These are phyloP conservation scores for Actenoides lindsayi DNA, from an alignment of 2,113 vertebrate species.

Conservation along the genomic window DNA sequence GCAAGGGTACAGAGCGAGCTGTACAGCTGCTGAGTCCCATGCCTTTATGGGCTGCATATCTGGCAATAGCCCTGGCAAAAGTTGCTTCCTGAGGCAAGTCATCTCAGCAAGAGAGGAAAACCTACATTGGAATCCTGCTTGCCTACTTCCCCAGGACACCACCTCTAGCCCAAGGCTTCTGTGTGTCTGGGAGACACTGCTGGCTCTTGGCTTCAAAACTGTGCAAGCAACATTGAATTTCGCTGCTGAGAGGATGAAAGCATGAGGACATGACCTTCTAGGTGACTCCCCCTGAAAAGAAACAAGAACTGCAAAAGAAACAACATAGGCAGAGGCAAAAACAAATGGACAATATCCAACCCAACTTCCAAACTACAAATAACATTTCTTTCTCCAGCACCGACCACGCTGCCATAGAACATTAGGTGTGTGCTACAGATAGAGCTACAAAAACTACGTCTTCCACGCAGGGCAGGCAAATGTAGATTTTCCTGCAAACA, in stretches of 20 bases:
- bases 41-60: not conserved
- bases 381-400: not conserved
- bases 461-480: rapidly evolving
- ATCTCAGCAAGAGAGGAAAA: not conserved
- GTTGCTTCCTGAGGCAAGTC: not conserved
- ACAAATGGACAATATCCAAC: not conserved
- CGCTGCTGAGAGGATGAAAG: not conserved
- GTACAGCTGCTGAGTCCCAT: not conserved
- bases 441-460: not conserved
- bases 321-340: not conserved
- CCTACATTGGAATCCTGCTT: not conserved
- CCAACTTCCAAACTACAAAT: not conserved
- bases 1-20: not conserved
- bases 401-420: not conserved
- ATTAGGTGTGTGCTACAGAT: not conserved
- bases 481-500: not conserved
- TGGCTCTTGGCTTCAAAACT: not conserved
- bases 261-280: not conserved
- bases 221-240: not conserved
- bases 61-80: not conserved
- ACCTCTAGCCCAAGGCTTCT: not conserved
- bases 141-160: not conserved
- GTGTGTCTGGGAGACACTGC: not conserved
- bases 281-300: not conserved
- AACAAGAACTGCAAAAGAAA: not conserved